Percentiles rank a stretch among this genome's conserved stretches.
phyloP scores from a whole-genome alignment of 2,797 vertebrate species.

The Heterohyrax brucei region DNA sequence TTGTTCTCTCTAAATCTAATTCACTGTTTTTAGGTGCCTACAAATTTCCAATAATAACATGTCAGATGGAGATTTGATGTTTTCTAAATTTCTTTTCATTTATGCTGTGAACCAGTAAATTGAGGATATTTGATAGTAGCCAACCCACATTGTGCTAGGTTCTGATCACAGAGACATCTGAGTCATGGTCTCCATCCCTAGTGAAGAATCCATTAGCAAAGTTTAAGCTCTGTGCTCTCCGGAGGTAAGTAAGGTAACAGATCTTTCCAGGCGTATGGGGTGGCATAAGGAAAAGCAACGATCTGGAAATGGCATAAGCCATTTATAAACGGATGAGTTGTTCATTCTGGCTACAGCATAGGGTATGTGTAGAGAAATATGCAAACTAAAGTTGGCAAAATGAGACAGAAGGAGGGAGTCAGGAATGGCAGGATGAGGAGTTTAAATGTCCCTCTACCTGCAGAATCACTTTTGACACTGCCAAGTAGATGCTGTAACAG shows the following conservation, averaged over 20 bases:
- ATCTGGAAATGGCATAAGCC: background rate
- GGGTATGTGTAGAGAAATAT: background rate
- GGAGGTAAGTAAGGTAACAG: background rate
- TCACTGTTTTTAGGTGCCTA: background rate
- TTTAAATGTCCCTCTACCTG: background rate
- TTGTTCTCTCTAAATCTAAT: constrained; percentile 1
- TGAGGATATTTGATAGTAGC: background rate
- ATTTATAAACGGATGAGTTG: background rate
- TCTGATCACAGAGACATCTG: accelerated
- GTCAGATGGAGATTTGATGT: background rate
- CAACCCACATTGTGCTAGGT: accelerated
- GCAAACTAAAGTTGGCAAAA: background rate
- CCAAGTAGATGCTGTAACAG: background rate
- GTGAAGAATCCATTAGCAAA: background rate
- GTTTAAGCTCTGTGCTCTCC: background rate
- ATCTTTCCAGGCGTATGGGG: background rate
- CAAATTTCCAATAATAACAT: constrained; percentile 11
- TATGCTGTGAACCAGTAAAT: background rate
- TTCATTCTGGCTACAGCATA: background rate
- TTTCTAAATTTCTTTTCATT: background rate
- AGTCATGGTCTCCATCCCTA: accelerated
- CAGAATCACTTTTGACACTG: background rate
- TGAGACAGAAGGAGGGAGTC: too few relatives aligned
- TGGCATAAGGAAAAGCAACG: background rate
- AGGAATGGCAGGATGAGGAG: background rate